These are phyloP conservation scores for Triplophysa dalaica DNA, from an alignment of 2,113 vertebrate species.

Conservation along the genomic window DNA sequence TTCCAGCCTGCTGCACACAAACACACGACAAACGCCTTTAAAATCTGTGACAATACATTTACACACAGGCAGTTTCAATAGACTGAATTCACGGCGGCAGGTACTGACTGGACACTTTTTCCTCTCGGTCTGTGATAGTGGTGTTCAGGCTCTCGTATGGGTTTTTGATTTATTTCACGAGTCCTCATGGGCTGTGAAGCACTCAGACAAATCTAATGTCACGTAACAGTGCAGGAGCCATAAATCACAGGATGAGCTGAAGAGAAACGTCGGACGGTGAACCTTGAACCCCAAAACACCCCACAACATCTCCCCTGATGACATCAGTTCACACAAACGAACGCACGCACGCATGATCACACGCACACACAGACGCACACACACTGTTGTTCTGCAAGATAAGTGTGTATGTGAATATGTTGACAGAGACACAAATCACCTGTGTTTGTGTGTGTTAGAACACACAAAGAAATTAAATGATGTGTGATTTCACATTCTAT, in stretches of 20 bases:
- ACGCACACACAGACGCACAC: too few species aligned
- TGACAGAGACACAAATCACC: too few species aligned
- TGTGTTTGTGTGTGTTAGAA: too few species aligned
- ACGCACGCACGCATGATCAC: too few species aligned
- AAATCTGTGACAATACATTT: constrained; percentile 14
- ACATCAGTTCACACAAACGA: too few species aligned
- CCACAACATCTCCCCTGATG: constrained; percentile 13
- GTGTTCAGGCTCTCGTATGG: background rate
- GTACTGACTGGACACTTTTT: background rate
- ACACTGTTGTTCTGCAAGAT: too few species aligned
- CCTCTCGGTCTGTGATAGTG: background rate
- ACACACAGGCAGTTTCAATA: constrained; percentile 5
- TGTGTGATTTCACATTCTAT: too few species aligned
- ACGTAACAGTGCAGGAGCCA: background rate
- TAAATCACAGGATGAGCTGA: constrained; percentile 32
- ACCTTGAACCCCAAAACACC: constrained; percentile 16
- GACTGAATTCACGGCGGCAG: constrained; percentile 13
- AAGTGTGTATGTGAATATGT: too few species aligned
- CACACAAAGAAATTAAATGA: too few species aligned
- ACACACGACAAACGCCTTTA: background rate
- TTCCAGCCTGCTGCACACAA: constrained; percentile 34
- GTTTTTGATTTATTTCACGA: constrained; percentile 22
- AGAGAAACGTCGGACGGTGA: background rate
- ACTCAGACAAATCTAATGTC: constrained; percentile 26
- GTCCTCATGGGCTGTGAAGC: constrained; percentile 20